Base-by-base conservation (phyloP, 2,888 invertebrate genomes). In the Ormia ochracea region DNA sequence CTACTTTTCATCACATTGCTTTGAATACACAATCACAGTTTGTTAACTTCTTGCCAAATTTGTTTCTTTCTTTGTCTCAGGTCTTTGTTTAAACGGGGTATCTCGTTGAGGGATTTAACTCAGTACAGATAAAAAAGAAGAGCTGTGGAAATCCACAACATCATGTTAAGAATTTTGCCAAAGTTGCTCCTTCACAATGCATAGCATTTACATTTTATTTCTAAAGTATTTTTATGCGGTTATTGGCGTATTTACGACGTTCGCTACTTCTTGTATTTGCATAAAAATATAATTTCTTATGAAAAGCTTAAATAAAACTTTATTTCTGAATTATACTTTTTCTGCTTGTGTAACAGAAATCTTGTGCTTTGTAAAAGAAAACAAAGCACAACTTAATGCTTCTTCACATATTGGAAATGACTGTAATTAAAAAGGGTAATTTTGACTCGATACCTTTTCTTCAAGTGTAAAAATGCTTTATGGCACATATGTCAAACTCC, bases 101-200 rank as follows among this genome's bases (percentile, higher is more conserved):
- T 58, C 9, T 45, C 19, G n/a, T 31, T 26, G 10, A 5, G 12
- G 45, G 31, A 12, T 21, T 70, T 23, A 31, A 41, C 31, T 45
- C 10, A 58, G 17, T 3, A n/a, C 12, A 28, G 4, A 48, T 4
- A 21, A 21, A 3, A 48, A 38, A 14, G 7, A 23, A 28, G 17
- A 19, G 12, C 10, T 14, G 2, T 3, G 43, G 31, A 45, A 52
- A 48, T 2, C 12, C 52, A 23, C 54, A 28, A 45, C 43, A 54
- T 36, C 43, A 63, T 65, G 26, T 43, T 23, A 23, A 52, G 43
- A 19, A n/a, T 74, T 56, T 58, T 31, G 17, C 33, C 36, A 45
- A 73, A 56, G 12, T 43, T 19, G 10, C 19, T 21, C 12, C 1
- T 2, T 17, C 23, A 23, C 21, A 52, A 36, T 3, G 33, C 1